phyloP scores from a whole-genome alignment of 2,113 vertebrate genomes.

The Gymnocephalus cernua region DNA sequence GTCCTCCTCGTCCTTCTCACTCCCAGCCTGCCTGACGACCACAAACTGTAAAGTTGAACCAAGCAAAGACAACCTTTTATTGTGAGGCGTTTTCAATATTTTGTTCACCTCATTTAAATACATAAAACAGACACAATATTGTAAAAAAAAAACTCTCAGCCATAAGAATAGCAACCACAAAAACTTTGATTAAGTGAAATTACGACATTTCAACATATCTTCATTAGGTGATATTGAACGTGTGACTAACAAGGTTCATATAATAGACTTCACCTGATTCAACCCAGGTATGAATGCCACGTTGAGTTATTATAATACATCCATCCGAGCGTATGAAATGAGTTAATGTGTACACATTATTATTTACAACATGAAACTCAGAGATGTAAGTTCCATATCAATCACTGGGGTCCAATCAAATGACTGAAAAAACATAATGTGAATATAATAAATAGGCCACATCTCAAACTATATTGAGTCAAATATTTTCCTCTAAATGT shows the following conservation, averaged over 20 bases:
- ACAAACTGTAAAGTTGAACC: constrained; percentile 11
- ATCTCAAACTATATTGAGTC: background rate
- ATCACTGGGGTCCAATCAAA: too few species aligned
- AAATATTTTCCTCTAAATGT: background rate
- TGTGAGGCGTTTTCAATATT: background rate
- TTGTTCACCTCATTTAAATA: background rate
- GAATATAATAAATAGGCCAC: background rate
- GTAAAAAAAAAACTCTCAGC: background rate
- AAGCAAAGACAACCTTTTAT: background rate
- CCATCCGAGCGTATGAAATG: too few species aligned
- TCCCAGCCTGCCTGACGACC: constrained; percentile 10
- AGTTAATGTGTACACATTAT: background rate
- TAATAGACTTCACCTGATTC: background rate
- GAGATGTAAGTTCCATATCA: background rate
- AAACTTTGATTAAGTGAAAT: background rate
- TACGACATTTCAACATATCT: background rate
- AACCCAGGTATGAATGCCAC: background rate
- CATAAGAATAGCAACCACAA: background rate
- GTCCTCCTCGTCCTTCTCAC: constrained; percentile 18
- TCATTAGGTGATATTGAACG: background rate
- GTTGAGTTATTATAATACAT: too few species aligned
- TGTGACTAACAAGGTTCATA: background rate
- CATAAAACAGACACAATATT: background rate
- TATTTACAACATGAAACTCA: background rate
- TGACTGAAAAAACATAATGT: too few species aligned